Percentiles rank a stretch among this genome's conserved stretches.
Evolutionary conservation across 2,113 vertebrate species (phyloP).

Genomic region (Psephotus haematonotus): DNA sequence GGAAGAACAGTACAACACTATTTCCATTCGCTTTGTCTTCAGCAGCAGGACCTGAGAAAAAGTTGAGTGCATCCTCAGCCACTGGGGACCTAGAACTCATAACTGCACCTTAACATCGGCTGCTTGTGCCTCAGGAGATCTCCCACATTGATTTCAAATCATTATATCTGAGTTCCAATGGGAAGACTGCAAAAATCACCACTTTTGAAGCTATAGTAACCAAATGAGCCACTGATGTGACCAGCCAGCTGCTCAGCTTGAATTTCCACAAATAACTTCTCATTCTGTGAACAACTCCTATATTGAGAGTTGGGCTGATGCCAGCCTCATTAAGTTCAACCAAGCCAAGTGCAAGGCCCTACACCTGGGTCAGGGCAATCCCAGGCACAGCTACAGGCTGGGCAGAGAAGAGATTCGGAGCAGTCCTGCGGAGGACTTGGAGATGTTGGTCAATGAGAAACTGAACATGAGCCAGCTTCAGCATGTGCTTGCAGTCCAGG

Average conservation of each 20-base stretch:
- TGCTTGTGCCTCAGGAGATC: not conserved
- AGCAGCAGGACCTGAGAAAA: not conserved
- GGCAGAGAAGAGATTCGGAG: not conserved
- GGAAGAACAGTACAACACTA: not conserved
- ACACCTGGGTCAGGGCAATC: not conserved
- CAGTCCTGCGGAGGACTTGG: not conserved
- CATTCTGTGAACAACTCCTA: not conserved
- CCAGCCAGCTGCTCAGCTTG: not conserved
- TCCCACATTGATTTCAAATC: not conserved
- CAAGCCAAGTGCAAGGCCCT: not conserved
- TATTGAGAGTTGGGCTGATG: not conserved
- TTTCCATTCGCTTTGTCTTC: not conserved
- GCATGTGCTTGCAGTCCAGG: not conserved
- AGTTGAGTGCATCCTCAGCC: not conserved
- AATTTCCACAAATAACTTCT: not conserved
- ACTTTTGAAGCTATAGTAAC: not conserved
- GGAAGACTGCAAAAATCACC: not conserved
- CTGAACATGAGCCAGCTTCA: not conserved
- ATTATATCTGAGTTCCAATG: fast-evolving
- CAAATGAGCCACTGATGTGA: not conserved
- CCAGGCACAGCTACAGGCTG: not conserved
- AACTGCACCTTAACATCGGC: not conserved
- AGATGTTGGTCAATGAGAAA: not conserved
- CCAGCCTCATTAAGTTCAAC: not conserved
- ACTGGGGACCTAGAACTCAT: fast-evolving